A percentile compares a stretch with the other conserved stretches of the same genome.
These are phyloP conservation scores for Dipus sagitta DNA, from an alignment of 2,797 vertebrate genomes.

Conservation along the genomic window DNA sequence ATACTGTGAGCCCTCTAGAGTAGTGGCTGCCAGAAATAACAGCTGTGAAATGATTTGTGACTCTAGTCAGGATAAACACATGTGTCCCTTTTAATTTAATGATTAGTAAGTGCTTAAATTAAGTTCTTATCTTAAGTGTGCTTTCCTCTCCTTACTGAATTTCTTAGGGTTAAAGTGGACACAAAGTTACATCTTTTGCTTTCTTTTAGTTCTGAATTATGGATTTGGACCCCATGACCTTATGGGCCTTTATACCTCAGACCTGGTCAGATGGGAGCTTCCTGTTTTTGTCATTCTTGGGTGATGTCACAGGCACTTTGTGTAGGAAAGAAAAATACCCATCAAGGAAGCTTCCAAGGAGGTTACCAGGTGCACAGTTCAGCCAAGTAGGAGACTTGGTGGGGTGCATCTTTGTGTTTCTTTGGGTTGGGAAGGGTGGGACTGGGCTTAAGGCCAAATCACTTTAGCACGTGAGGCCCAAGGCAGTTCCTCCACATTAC, in stretches of 20 bases:
- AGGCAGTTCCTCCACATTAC: conserved; percentile 11
- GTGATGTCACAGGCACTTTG: conserved; percentile 1
- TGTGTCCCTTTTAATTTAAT: neutral
- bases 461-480: conserved; percentile 79
- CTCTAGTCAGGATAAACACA: neutral
- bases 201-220: neutral
- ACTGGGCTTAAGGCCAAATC: conserved; percentile 67
- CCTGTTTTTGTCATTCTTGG: conserved; percentile 73
- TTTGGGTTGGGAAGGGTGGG: conserved; percentile 72
- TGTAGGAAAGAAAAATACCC: neutral
- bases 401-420: conserved; percentile 77
- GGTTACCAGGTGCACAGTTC: conserved; percentile 67
- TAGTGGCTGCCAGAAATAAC: conserved; percentile 32
- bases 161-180: neutral
- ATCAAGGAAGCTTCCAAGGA: conserved; percentile 57
- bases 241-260: neutral
- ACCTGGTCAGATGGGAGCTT: conserved; percentile 23
- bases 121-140: neutral
- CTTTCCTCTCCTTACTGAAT: neutral
- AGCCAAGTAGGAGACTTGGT: conserved; percentile 55
- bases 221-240: neutral
- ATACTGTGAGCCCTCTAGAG: neutral
- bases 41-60: conserved; percentile 69
- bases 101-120: neutral
- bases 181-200: neutral